Conservation (phyloP, 2,797 vertebrate species). For the Paramormyrops hopkinsi region DNA sequence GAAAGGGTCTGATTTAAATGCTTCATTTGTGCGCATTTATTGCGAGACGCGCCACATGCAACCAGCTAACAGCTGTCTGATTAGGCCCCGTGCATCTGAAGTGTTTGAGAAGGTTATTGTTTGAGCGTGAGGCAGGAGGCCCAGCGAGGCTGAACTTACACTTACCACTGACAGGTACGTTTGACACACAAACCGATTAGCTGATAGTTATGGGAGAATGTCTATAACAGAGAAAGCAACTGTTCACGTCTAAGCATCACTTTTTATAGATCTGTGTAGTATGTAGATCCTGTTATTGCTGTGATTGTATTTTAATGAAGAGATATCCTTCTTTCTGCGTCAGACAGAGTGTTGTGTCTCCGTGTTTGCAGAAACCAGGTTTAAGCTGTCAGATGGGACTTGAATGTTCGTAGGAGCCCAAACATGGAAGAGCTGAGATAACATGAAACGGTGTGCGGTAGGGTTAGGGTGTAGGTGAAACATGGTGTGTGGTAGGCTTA, state of each 20-base stretch:
- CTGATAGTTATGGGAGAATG: not conserved
- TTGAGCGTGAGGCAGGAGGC: not conserved
- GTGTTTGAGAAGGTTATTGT: not conserved
- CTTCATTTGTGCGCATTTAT: not conserved
- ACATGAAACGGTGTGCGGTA: not conserved
- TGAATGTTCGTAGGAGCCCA: not conserved
- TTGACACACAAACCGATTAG: not conserved
- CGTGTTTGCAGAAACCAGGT: not conserved
- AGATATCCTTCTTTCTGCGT: not conserved
- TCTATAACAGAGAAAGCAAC: not conserved
- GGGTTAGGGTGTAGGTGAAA: not conserved
- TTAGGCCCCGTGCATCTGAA: too few species aligned
- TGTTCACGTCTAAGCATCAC: not conserved
- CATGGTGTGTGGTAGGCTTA: not conserved
- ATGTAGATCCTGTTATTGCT: not conserved
- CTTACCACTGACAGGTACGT: not conserved
- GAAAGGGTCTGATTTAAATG: conserved; percentile 7
- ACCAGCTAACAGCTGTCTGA: conserved; percentile 8
- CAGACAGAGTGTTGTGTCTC: not conserved
- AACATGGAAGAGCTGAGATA: not conserved
- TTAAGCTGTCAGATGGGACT: not conserved
- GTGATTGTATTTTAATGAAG: not conserved
- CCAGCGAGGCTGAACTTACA: not conserved
- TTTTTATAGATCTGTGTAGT: not conserved
- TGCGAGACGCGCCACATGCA: not conserved